These are phyloP conservation scores for Oxytorus armatus DNA, from an alignment of 2,888 invertebrate species.

Conservation along the genomic window DNA sequence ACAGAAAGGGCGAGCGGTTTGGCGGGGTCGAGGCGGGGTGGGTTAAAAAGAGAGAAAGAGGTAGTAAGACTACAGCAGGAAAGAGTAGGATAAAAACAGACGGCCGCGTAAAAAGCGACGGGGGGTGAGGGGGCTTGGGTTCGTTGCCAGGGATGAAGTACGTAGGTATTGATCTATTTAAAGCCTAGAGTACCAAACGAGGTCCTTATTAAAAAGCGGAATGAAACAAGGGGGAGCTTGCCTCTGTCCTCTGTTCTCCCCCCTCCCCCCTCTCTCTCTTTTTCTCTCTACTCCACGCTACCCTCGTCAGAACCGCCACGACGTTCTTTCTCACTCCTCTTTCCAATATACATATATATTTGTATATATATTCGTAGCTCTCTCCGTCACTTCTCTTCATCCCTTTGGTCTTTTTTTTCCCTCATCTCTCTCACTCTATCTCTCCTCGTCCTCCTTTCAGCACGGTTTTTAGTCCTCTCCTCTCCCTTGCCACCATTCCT, in stretches of 20 bases:
- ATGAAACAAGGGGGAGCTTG: conserved; percentile 82
- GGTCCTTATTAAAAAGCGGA: conserved; percentile 85
- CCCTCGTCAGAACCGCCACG: conserved; percentile 19
- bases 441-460: conserved; percentile 46
- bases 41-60: conserved; percentile 65
- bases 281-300: conserved; percentile 29
- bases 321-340: conserved; percentile 37
- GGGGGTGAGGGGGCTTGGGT: conserved; percentile 78
- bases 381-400: conserved; percentile 66
- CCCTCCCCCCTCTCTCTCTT: conserved; percentile 50
- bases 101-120: conserved; percentile 71
- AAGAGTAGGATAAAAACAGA: conserved; percentile 61
- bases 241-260: conserved; percentile 61
- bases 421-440: conserved; percentile 45
- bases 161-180: conserved; percentile 84
- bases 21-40: conserved; percentile 42
- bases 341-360: conserved; percentile 29
- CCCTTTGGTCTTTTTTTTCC: conserved; percentile 41
- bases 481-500: conserved; percentile 28
- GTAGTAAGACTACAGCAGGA: conserved; percentile 55
- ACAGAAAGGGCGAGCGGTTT: conserved; percentile 62
- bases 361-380: conserved; percentile 11
- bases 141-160: conserved; percentile 84
- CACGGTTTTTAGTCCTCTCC: conserved; percentile 34
- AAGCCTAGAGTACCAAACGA: conserved; percentile 85